These are phyloP conservation scores for Neuroterus valhalla DNA, from an alignment of 1,140 invertebrate species.

Conservation along the genomic window DNA sequence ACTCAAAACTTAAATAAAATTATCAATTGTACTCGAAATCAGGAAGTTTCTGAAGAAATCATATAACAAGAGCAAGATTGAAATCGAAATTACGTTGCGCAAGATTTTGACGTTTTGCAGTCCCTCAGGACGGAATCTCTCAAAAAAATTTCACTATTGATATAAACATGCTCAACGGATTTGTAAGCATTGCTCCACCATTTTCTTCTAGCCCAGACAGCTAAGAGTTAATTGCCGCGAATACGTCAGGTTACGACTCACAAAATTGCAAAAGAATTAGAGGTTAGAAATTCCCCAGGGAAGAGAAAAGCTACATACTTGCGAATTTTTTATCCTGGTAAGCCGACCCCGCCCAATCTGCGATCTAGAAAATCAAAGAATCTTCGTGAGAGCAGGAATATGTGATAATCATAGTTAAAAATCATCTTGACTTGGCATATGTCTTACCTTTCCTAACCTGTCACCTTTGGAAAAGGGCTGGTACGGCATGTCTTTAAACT, in stretches of 20 bases:
- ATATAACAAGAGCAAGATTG: no score
- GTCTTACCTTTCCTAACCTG: constrained; percentile 89
- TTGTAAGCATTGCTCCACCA: no score
- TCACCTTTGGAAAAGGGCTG: constrained; percentile 98
- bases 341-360: constrained; percentile 97
- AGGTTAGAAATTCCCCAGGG: constrained; percentile 11
- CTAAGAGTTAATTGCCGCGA: not conserved
- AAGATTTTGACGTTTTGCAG: no score
- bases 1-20: no score
- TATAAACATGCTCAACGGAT: no score
- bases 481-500: constrained; percentile 98
- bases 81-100: no score
- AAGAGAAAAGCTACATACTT: constrained; percentile 80
- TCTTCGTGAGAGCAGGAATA: not conserved
- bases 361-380: constrained; percentile 80
- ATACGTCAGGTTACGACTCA: not conserved
- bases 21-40: no score
- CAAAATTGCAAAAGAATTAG: no score
- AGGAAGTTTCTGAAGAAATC: no score
- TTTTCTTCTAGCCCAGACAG: no score
- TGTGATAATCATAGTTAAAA: not conserved
- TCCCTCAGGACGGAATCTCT: no score
- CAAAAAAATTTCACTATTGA: no score
- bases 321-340: constrained; percentile 96
- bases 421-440: not conserved